Conservation (phyloP, 2,113 vertebrate species). For the Amia ocellicauda region DNA sequence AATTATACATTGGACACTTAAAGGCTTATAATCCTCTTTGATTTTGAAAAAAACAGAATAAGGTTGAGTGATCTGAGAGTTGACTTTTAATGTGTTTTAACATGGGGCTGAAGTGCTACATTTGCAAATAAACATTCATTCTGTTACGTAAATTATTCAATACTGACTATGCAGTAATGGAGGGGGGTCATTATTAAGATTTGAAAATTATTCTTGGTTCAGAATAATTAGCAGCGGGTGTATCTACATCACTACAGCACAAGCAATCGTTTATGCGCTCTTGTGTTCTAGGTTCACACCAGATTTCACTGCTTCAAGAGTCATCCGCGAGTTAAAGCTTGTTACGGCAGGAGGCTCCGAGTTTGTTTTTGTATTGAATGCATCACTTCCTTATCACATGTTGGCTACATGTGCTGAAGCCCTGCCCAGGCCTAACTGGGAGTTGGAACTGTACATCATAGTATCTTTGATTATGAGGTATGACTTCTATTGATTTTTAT, state of each 20-base stretch:
- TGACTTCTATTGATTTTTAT: background rate
- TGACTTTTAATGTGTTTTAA: too few relatives aligned
- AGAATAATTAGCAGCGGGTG: too few relatives aligned
- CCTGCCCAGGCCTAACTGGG: conserved; percentile 92
- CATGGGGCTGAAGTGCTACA: too few relatives aligned
- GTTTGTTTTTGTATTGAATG: conserved; percentile 88
- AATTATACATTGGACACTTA: too few relatives aligned
- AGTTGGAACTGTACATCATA: conserved; percentile 86
- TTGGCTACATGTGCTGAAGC: conserved; percentile 88
- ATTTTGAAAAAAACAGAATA: too few relatives aligned
- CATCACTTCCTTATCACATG: conserved; percentile 96
- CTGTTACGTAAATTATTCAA: background rate
- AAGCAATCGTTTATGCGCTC: conserved; percentile 1
- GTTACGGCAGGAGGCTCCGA: conserved; percentile 86
- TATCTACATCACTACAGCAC: too few relatives aligned
- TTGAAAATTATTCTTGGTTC: too few relatives aligned
- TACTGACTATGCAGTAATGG: too few relatives aligned
- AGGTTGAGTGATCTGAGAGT: too few relatives aligned
- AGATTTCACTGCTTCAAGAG: conserved; percentile 95
- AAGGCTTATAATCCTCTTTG: too few relatives aligned
- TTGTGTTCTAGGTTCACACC: conserved; percentile 86
- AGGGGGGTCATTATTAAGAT: too few relatives aligned
- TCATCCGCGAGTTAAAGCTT: conserved; percentile 91
- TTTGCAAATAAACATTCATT: too few relatives aligned
- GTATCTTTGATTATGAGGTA: conserved; percentile 96